These are phyloP conservation scores for Urocolius indicus DNA, from an alignment of 2,113 vertebrate species.

Conservation along the genomic window DNA sequence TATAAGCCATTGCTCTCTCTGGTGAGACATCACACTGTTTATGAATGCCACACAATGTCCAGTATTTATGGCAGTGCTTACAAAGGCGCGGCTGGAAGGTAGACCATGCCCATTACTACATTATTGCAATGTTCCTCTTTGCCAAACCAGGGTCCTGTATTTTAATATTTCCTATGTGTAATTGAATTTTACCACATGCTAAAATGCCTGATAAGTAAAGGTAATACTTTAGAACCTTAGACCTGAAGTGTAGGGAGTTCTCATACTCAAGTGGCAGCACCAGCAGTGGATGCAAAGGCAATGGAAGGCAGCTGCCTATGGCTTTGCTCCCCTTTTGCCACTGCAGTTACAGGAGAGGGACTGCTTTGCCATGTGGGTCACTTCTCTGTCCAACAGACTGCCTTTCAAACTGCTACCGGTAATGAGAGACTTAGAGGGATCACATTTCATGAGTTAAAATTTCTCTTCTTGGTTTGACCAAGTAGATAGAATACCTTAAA, in stretches of 20 bases:
- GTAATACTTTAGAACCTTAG: not conserved
- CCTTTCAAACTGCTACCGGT: slow-evolving; percentile 12
- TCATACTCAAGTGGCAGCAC: not conserved
- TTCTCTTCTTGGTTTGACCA: not conserved
- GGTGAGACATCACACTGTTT: not conserved
- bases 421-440: not conserved
- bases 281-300: not conserved
- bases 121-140: not conserved
- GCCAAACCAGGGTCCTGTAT: slow-evolving; percentile 30
- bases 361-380: slow-evolving; percentile 6
- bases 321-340: slow-evolving; percentile 3
- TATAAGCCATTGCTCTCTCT: not conserved
- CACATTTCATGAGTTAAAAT: not conserved
- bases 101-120: slow-evolving; percentile 26
- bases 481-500: not conserved
- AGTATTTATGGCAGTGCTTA: not conserved
- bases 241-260: slow-evolving; percentile 1
- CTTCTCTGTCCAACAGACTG: slow-evolving; percentile 24
- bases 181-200: slow-evolving; percentile 30
- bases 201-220: slow-evolving; percentile 20
- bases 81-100: not conserved
- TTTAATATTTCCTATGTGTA: slow-evolving; percentile 44
- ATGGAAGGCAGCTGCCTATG: not conserved
- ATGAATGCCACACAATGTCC: slow-evolving; percentile 5
- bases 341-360: not conserved